Percentiles rank a stretch among this genome's conserved stretches.
phyloP scores from a whole-genome alignment of 2,888 invertebrate genomes.

The Cheilosia soror region DNA sequence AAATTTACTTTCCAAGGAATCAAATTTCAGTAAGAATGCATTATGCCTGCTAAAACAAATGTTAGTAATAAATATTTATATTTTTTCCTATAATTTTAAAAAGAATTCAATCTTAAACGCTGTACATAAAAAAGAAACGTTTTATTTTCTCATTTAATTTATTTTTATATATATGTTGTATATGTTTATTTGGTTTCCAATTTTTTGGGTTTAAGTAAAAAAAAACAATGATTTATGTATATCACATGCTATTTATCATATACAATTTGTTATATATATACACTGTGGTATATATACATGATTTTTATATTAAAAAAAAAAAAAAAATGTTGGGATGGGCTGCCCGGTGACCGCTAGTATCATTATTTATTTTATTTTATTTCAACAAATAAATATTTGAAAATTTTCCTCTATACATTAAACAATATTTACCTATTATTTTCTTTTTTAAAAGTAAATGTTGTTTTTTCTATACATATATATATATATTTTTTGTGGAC shows the following conservation, averaged over 20 bases:
- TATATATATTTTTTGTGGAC: conserved; percentile 64
- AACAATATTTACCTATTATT: conserved; percentile 61
- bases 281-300: conserved; percentile 77
- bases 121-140: conserved; percentile 64
- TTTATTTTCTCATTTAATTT: conserved; percentile 40
- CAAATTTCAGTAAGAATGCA: conserved; percentile 73
- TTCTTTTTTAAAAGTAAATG: conserved; percentile 68
- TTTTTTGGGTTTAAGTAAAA: conserved; percentile 72
- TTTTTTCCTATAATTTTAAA: conserved; percentile 77
- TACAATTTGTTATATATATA: conserved; percentile 78
- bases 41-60: conserved; percentile 72
- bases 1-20: conserved; percentile 57
- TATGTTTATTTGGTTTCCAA: conserved; percentile 64
- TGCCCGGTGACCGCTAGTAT: conserved; percentile 84
- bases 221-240: conserved; percentile 75
- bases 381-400: conserved; percentile 81
- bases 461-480: conserved; percentile 68
- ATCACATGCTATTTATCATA: conserved; percentile 78
- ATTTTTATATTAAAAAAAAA: conserved; percentile 77
- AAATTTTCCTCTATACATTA: conserved; percentile 76
- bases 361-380: conserved; percentile 77
- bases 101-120: conserved; percentile 58
- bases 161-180: conserved; percentile 70
- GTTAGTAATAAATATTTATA: conserved; percentile 69
- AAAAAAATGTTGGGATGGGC: conserved; percentile 84